Percentiles rank a stretch among this genome's conserved stretches.
Evolutionary conservation across 2,888 invertebrate genomes (phyloP).

Genomic region (Andrena camellia): DNA sequence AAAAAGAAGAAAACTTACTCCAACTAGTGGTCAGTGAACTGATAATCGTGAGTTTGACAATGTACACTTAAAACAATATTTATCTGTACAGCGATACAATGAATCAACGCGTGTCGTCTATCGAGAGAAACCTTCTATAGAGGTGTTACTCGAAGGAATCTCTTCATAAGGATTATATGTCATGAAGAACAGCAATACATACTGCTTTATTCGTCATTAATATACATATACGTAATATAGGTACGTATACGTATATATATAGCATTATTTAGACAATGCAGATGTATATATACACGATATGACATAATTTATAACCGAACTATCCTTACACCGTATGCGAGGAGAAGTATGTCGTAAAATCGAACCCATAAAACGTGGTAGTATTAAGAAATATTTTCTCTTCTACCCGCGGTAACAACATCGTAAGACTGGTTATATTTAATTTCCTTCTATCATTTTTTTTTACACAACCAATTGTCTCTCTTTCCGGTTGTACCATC

Average conservation of each 20-base stretch:
- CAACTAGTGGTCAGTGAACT: conserved; percentile 50
- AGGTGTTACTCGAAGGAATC: conserved; percentile 36
- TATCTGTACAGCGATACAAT: conserved; percentile 50
- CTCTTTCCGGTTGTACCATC: conserved; percentile 61
- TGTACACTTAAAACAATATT: conserved; percentile 53
- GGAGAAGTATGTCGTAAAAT: conserved; percentile 61
- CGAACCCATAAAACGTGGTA: conserved; percentile 56
- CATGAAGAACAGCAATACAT: conserved; percentile 66
- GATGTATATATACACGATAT: conserved; percentile 75
- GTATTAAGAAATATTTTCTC: conserved; percentile 52
- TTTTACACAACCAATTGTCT: conserved; percentile 58
- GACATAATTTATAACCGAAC: conserved; percentile 68
- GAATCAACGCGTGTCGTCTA: conserved; percentile 31
- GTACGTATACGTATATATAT: conserved; percentile 66
- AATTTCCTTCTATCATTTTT: conserved; percentile 11
- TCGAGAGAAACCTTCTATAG: conserved; percentile 26
- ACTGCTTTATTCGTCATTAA: conserved; percentile 81
- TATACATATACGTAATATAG: conserved; percentile 75
- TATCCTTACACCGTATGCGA: conserved; percentile 68
- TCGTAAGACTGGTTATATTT: conserved; percentile 48
- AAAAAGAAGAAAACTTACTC: conserved; percentile 42
- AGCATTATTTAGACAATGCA: conserved; percentile 74
- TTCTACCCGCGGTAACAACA: conserved; percentile 49
- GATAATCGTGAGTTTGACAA: conserved; percentile 53
- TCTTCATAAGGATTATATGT: conserved; percentile 30